Conservation (phyloP, 2,797 vertebrate genomes). For the Coranthus polyacanthus region DNA sequence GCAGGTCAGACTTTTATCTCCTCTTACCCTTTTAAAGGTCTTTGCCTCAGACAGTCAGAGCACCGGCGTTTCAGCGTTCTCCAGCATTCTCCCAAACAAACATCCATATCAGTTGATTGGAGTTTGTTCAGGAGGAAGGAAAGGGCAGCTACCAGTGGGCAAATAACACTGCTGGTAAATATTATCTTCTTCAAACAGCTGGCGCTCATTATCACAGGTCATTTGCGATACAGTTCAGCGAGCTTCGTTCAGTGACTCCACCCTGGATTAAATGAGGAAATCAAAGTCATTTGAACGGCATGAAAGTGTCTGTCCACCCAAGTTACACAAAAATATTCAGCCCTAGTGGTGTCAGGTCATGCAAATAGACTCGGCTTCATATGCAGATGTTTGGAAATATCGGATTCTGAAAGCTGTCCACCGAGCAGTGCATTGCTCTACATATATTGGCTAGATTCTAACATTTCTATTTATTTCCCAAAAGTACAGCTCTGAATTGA, state of each 20-base stretch:
- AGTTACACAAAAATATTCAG: background rate
- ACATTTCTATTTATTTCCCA: no score
- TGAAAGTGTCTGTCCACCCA: slow-evolving; percentile 19
- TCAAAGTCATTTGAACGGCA: slow-evolving; percentile 20
- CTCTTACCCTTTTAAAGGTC: background rate
- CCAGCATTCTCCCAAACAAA: slow-evolving; percentile 27
- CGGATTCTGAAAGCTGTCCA: background rate
- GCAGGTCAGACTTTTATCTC: background rate
- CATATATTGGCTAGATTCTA: no score
- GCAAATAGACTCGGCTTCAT: background rate
- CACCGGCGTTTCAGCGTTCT: slow-evolving; percentile 12
- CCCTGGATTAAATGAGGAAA: slow-evolving; percentile 35
- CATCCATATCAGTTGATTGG: slow-evolving; percentile 35
- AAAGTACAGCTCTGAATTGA: no score
- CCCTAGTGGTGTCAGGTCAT: background rate
- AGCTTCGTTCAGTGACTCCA: slow-evolving; percentile 27
- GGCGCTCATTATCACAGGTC: slow-evolving; percentile 38
- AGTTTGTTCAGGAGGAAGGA: slow-evolving; percentile 35
- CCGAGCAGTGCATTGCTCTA: no score
- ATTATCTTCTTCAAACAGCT: slow-evolving; percentile 54
- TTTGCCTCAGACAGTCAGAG: background rate
- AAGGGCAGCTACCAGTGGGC: slow-evolving; percentile 24
- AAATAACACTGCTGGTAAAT: slow-evolving; percentile 26
- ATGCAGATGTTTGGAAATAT: background rate
- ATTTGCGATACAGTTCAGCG: slow-evolving; percentile 26